Conservation (phyloP, 2,113 vertebrate species). For the Eretmodus cyanostictus region DNA sequence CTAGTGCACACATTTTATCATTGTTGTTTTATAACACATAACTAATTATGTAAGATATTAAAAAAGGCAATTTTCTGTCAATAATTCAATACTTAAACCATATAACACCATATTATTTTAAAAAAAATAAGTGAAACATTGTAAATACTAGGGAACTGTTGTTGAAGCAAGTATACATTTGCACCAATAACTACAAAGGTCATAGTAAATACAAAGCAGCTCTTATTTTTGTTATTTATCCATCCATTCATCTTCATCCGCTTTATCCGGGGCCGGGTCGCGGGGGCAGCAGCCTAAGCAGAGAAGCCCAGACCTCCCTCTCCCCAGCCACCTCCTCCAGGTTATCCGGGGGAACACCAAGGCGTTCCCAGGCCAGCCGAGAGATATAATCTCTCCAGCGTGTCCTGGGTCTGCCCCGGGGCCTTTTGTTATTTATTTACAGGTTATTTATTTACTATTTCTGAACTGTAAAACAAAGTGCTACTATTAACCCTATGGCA, state of each 20-base stretch:
- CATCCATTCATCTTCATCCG: neutral
- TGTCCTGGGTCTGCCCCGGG: neutral
- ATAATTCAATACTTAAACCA: neutral
- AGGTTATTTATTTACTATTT: neutral
- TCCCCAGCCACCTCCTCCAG: neutral
- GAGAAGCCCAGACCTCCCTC: neutral
- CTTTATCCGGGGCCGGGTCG: neutral
- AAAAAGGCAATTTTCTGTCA: neutral
- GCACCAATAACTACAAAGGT: neutral
- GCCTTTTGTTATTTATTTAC: neutral
- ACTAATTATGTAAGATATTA: neutral
- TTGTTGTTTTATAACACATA: neutral
- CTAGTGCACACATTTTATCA: neutral
- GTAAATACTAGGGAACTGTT: neutral
- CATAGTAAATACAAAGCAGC: neutral
- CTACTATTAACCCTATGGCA: neutral
- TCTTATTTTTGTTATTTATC: neutral
- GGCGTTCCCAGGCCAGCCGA: neutral
- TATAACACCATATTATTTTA: neutral
- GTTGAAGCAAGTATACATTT: neutral
- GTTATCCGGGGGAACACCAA: neutral
- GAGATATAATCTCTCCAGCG: neutral
- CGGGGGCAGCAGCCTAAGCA: neutral
- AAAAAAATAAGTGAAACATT: neutral
- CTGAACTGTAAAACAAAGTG: slow-evolving; percentile 6